Conservation (phyloP, 2,113 vertebrate species). For the Chamaetylas fuelleborni region DNA sequence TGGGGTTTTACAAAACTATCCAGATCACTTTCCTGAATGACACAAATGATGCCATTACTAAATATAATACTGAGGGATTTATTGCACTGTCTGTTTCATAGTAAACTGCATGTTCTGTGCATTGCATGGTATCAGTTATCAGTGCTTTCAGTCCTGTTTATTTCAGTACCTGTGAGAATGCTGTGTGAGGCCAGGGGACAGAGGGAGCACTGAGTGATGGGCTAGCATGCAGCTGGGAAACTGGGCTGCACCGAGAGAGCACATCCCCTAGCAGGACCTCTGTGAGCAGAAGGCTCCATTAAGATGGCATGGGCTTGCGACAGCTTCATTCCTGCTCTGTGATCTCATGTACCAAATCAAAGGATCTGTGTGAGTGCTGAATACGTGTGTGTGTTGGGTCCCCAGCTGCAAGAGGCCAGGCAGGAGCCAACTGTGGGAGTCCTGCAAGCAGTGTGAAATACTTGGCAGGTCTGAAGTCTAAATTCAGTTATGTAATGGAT, state of each 20-base stretch:
- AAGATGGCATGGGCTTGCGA: fast-evolving
- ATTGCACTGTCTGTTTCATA: neutral
- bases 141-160: neutral
- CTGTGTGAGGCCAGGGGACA: neutral
- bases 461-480: neutral
- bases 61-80: conserved; percentile 30
- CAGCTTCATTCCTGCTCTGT: neutral
- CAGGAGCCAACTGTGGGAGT: neutral
- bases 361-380: neutral
- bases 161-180: conserved; percentile 17
- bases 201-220: neutral
- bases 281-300: neutral
- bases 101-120: neutral
- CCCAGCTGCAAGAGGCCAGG: conserved; percentile 2
- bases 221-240: neutral
- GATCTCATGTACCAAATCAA: neutral
- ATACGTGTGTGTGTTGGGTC: neutral
- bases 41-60: conserved; percentile 47
- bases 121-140: neutral
- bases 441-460: neutral
- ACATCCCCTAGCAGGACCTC: neutral
- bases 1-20: conserved; percentile 37
- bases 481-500: neutral
- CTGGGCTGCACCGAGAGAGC: neutral
- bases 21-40: conserved; percentile 35